A percentile compares a stretch with the other conserved stretches of the same genome.
Conservation (phyloP, 92 coral and sea anemone species). For the Virgularia gustaviana region DNA sequence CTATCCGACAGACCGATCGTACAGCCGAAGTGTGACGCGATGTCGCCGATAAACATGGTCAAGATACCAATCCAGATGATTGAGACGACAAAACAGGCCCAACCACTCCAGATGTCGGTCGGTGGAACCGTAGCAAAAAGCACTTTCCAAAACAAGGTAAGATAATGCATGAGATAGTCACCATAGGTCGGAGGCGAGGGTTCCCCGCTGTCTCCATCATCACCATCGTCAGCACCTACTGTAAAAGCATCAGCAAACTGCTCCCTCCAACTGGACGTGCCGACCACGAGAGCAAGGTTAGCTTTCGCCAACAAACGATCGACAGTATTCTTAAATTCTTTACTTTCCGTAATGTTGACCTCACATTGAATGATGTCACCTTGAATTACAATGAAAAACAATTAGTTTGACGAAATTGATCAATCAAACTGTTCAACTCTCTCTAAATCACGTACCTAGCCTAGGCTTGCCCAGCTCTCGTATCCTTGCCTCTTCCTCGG, state of each 20-base stretch:
- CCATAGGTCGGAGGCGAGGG: slow-evolving; percentile 83
- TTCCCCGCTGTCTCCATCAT: slow-evolving; percentile 62
- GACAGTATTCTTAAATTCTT: slow-evolving; percentile 96
- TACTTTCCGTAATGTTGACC: slow-evolving; percentile 81
- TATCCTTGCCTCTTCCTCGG: slow-evolving; percentile 79
- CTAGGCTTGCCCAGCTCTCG: slow-evolving; percentile 93
- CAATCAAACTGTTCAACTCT: neutral
- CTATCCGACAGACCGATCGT: slow-evolving; percentile 90
- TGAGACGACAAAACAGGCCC: slow-evolving; percentile 88
- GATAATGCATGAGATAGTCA: slow-evolving; percentile 99
- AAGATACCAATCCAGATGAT: slow-evolving; percentile 82
- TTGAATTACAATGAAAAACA: neutral
- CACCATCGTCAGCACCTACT: slow-evolving; percentile 81
- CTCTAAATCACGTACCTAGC: slow-evolving; percentile 53
- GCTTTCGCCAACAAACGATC: slow-evolving; percentile 93
- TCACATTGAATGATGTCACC: slow-evolving; percentile 57
- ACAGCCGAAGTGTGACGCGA: slow-evolving; percentile 97
- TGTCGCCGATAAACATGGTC: slow-evolving; percentile 86
- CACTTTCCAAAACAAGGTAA: slow-evolving; percentile 95
- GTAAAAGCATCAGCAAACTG: slow-evolving; percentile 95
- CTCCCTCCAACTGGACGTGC: slow-evolving; percentile 95
- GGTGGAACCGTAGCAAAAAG: slow-evolving; percentile 94
- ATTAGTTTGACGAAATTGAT: neutral
- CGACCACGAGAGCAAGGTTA: slow-evolving; percentile 87
- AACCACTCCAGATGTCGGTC: slow-evolving; percentile 94